phyloP scores from a whole-genome alignment of 2,113 vertebrate species.

The Elaphurus davidianus region DNA sequence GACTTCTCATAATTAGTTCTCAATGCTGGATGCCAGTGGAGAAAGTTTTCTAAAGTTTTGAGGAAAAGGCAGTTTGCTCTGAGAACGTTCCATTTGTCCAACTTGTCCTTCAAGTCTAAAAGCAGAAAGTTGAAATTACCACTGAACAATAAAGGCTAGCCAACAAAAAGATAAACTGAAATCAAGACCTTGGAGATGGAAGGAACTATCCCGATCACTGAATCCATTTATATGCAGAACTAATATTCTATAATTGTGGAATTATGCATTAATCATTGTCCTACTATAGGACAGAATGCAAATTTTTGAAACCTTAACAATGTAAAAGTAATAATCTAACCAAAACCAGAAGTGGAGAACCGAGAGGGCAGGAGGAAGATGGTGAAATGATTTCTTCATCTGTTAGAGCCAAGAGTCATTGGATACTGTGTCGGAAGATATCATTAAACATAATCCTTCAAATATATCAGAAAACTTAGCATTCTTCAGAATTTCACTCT shows the following conservation, averaged over 20 bases:
- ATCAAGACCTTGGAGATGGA: neutral
- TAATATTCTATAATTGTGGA: neutral
- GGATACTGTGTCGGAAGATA: neutral
- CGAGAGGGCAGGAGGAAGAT: neutral
- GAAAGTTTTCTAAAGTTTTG: neutral
- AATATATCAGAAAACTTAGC: neutral
- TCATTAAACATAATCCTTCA: neutral
- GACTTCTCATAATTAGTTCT: neutral
- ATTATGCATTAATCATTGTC: neutral
- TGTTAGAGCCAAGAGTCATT: neutral
- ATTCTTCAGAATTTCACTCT: neutral
- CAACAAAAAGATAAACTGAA: neutral
- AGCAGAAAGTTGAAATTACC: neutral
- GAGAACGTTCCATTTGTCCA: neutral
- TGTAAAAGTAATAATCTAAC: neutral
- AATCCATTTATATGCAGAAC: neutral
- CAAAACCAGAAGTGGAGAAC: neutral
- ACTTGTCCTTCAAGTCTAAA: neutral
- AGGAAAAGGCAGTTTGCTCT: neutral
- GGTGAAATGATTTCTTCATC: neutral
- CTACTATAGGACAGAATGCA: neutral
- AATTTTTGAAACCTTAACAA: neutral
- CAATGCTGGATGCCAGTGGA: neutral
- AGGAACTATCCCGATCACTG: neutral
- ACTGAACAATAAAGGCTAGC: neutral